Evolutionary conservation across 2,113 vertebrate genomes (phyloP).

Genomic region (Syngnathus floridae): DNA sequence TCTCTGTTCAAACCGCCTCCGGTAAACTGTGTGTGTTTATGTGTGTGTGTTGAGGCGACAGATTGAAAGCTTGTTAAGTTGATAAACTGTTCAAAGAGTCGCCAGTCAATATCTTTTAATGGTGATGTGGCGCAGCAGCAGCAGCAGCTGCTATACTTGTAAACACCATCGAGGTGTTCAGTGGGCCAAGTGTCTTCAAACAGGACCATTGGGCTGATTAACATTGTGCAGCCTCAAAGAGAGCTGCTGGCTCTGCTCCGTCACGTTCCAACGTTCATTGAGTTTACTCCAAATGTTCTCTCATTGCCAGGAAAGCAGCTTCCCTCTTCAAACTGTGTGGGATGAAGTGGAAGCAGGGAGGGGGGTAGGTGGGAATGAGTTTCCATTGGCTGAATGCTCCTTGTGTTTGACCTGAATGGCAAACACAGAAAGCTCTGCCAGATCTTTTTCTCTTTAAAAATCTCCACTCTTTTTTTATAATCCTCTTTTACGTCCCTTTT

Average conservation of each 20-base stretch:
- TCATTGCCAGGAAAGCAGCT: conserved; percentile 33
- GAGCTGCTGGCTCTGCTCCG: conserved; percentile 20
- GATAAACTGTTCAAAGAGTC: conserved; percentile 4
- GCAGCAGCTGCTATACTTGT: conserved; percentile 11
- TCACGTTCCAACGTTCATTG: conserved; percentile 23
- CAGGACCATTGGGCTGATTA: conserved; percentile 12
- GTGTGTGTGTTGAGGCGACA: neutral
- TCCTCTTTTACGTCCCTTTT: conserved; percentile 51
- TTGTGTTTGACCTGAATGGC: conserved; percentile 56
- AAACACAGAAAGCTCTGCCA: conserved; percentile 53
- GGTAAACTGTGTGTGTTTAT: neutral
- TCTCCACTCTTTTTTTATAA: conserved; percentile 38
- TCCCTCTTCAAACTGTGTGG: conserved; percentile 33
- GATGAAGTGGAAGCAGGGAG: conserved; percentile 15
- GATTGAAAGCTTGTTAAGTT: conserved; percentile 6
- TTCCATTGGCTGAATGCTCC: conserved; percentile 38
- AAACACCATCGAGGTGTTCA: neutral
- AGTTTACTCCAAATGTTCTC: conserved; percentile 31
- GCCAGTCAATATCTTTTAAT: neutral
- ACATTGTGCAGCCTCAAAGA: neutral
- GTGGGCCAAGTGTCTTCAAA: neutral
- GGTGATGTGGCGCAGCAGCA: neutral
- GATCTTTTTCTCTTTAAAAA: conserved; percentile 41
- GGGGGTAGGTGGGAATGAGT: conserved; percentile 18
- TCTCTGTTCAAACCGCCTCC: neutral